A percentile compares a stretch with the other conserved stretches of the same genome.
Evolutionary conservation across 2,113 vertebrate genomes (phyloP).

Genomic region (Cryptotis parvus): DNA sequence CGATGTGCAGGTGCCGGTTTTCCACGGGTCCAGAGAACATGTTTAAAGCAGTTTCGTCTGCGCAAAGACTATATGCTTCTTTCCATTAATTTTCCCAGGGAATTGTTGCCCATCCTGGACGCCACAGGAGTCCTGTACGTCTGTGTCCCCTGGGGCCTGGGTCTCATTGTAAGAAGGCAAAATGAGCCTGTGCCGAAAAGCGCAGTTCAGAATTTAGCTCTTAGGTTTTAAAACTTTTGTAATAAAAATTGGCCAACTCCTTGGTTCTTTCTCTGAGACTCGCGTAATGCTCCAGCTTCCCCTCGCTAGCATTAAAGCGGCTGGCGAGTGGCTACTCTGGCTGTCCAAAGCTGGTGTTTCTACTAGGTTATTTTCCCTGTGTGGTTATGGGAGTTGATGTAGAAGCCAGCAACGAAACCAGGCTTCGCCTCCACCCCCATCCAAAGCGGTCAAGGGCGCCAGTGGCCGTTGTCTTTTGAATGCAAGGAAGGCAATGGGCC

Average conservation of each 20-base stretch:
- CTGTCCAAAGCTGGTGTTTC: constrained; percentile 46
- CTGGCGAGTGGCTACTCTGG: constrained; percentile 62
- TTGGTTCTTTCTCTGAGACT: constrained; percentile 65
- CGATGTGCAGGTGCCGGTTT: not conserved
- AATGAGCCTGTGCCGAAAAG: not conserved
- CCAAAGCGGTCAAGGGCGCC: not conserved
- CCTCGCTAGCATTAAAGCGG: constrained; percentile 79
- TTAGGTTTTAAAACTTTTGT: constrained; percentile 70
- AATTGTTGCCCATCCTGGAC: not conserved
- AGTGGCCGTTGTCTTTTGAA: not conserved
- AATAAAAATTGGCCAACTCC: constrained; percentile 67
- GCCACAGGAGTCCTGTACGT: not conserved
- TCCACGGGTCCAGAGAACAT: too few species aligned
- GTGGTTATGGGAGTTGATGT: too few species aligned
- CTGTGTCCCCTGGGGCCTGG: not conserved
- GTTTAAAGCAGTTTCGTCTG: constrained; percentile 22
- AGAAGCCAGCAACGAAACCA: not conserved
- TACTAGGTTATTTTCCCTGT: too few species aligned
- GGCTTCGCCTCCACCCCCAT: too few species aligned
- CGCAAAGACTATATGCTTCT: not conserved
- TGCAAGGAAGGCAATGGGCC: not conserved
- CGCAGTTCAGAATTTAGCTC: constrained; percentile 4
- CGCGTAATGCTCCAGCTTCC: constrained; percentile 63
- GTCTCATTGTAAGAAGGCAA: constrained; percentile 29
- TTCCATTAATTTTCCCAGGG: not conserved